A percentile compares a stretch with the other conserved stretches of the same genome.
phyloP scores from a whole-genome alignment of 2,888 invertebrate species.

The Cantharis nigra region DNA sequence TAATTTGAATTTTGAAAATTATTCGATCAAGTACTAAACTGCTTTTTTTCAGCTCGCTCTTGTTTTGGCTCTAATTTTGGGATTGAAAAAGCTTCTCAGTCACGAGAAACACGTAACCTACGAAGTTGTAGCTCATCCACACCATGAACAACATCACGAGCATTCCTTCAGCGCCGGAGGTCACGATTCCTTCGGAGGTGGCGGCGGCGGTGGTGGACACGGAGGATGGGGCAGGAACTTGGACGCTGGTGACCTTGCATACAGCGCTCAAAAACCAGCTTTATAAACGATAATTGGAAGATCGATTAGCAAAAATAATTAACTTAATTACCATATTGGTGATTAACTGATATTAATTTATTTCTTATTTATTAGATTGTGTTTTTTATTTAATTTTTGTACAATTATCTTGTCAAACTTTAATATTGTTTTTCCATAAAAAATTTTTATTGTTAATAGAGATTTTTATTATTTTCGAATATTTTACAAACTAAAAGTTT shows the following conservation, averaged over 20 bases:
- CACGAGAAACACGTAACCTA: slow-evolving; percentile 76
- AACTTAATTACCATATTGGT: slow-evolving; percentile 49
- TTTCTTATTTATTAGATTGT: slow-evolving; percentile 40
- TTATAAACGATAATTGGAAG: slow-evolving; percentile 6
- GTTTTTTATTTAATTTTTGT: slow-evolving; percentile 5
- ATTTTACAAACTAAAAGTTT: neutral
- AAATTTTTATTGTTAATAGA: neutral
- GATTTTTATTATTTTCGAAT: neutral
- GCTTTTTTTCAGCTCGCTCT: slow-evolving; percentile 67
- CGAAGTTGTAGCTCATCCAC: slow-evolving; percentile 75
- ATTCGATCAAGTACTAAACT: neutral
- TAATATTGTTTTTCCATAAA: slow-evolving; percentile 8
- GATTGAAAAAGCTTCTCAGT: slow-evolving; percentile 79
- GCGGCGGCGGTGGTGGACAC: slow-evolving; percentile 47
- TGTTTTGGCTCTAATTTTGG: slow-evolving; percentile 78
- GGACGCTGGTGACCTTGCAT: slow-evolving; percentile 62
- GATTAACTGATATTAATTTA: slow-evolving; percentile 35
- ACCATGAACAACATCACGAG: slow-evolving; percentile 64
- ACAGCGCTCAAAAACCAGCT: slow-evolving; percentile 63
- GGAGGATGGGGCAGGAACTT: slow-evolving; percentile 68
- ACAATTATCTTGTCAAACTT: neutral
- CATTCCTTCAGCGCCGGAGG: slow-evolving; percentile 54
- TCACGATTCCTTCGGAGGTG: slow-evolving; percentile 46
- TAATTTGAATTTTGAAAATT: slow-evolving; percentile 32
- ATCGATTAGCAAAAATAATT: neutral